phyloP scores from a whole-genome alignment of 2,888 invertebrate species.

The Chymomyza amoena region DNA sequence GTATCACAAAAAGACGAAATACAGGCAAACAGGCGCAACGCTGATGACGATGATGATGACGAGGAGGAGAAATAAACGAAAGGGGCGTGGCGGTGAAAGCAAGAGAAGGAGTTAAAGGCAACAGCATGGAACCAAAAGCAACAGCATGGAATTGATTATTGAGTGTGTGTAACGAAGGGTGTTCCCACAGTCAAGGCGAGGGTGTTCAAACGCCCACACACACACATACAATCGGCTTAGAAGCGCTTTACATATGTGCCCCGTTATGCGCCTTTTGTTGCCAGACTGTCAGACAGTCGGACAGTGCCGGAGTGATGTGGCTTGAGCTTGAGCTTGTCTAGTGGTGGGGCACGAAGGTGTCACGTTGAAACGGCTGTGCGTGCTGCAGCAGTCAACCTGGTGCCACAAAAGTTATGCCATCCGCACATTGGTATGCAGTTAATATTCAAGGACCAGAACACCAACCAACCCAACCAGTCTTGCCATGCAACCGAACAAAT shows the following conservation, averaged over 20 bases:
- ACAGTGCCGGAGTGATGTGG: not conserved
- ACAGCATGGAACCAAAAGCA: conserved; percentile 54
- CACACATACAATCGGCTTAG: conserved; percentile 23
- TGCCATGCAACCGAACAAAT: conserved; percentile 15
- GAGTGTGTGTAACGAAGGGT: conserved; percentile 31
- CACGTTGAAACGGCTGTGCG: conserved; percentile 1
- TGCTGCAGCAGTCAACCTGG: not conserved
- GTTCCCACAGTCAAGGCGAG: not conserved
- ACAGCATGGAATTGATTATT: conserved; percentile 60
- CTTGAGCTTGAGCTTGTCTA: not conserved
- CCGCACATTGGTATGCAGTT: conserved; percentile 51
- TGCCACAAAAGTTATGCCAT: conserved; percentile 38
- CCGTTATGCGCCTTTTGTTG: not conserved
- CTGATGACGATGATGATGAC: not conserved
- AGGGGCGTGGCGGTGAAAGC: conserved; percentile 5
- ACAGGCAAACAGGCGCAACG: not conserved
- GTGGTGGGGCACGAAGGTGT: not conserved
- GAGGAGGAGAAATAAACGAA: not conserved
- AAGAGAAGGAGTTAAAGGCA: conserved; percentile 38
- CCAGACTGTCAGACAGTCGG: not conserved
- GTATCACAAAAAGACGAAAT: conserved; percentile 34
- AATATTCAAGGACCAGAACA: conserved; percentile 49
- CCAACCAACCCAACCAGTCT: not conserved
- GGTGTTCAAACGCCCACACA: too few species aligned
- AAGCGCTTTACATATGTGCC: conserved; percentile 7